Percentiles rank a stretch among this genome's conserved stretches.
Evolutionary conservation across 2,888 invertebrate species (phyloP).

Genomic region (Epinotia nisella): DNA sequence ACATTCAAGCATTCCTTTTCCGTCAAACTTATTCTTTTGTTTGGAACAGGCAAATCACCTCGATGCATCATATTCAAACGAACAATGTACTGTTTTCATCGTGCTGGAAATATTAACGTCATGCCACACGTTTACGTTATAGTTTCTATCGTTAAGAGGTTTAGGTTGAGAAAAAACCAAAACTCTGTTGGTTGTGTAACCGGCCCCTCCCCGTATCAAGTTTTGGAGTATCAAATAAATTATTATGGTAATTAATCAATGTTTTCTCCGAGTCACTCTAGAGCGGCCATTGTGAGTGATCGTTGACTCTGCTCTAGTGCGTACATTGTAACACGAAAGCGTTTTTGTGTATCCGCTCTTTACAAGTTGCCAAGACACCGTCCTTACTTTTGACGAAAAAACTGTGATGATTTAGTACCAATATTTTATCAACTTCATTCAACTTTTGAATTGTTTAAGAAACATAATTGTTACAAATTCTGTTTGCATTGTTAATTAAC

Average conservation of each 20-base stretch:
- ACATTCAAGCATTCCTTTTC: constrained; percentile 74
- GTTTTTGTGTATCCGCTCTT: constrained; percentile 71
- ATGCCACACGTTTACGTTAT: constrained; percentile 67
- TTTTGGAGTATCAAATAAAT: constrained; percentile 85
- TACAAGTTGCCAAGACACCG: constrained; percentile 50
- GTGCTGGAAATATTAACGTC: constrained; percentile 68
- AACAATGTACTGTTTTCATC: constrained; percentile 81
- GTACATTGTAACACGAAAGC: constrained; percentile 75
- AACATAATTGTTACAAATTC: constrained; percentile 42
- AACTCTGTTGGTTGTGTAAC: constrained; percentile 70
- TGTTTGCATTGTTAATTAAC: constrained; percentile 39
- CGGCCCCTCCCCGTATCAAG: constrained; percentile 79
- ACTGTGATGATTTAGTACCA: constrained; percentile 40
- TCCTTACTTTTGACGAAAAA: constrained; percentile 32
- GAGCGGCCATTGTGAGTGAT: constrained; percentile 80
- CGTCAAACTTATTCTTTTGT: constrained; percentile 82
- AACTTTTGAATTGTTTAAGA: constrained; percentile 36
- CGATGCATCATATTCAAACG: constrained; percentile 78
- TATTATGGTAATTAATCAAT: constrained; percentile 85
- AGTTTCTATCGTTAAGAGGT: constrained; percentile 58
- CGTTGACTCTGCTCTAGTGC: constrained; percentile 69
- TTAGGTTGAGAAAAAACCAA: constrained; percentile 74
- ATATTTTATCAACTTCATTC: constrained; percentile 45
- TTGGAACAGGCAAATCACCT: constrained; percentile 80
- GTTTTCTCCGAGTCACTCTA: constrained; percentile 84